phyloP scores from a whole-genome alignment of 2,797 vertebrate genomes.

The Tiaroga cobitis region DNA sequence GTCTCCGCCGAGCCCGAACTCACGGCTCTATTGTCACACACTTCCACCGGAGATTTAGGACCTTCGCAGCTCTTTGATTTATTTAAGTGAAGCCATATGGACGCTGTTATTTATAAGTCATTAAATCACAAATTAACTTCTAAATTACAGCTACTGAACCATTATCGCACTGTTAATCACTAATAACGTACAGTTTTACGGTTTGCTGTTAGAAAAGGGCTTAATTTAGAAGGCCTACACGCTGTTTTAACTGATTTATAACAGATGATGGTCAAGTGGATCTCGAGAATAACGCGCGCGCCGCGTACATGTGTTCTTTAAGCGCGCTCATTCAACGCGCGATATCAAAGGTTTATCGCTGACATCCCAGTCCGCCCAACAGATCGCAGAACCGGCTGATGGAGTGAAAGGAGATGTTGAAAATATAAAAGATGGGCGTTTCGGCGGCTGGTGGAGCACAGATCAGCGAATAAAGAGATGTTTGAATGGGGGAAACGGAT shows the following conservation, averaged over 20 bases:
- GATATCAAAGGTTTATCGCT: constrained; percentile 54
- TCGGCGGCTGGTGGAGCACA: constrained; percentile 77
- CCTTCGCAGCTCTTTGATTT: constrained; percentile 73
- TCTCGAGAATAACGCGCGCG: background rate
- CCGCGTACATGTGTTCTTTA: constrained; percentile 3
- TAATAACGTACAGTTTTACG: constrained; percentile 49
- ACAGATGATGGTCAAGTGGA: constrained; percentile 18
- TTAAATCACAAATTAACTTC: constrained; percentile 72
- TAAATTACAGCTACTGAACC: constrained; percentile 66
- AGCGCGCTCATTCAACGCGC: constrained; percentile 23
- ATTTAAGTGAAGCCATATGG: constrained; percentile 76
- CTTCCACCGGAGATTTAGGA: constrained; percentile 67
- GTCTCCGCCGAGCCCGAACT: constrained; percentile 71
- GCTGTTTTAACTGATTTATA: constrained; percentile 46
- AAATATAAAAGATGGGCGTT: constrained; percentile 76
- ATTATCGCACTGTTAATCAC: constrained; percentile 79
- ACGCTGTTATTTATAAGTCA: constrained; percentile 67
- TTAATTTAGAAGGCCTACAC: background rate
- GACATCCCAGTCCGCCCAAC: constrained; percentile 62
- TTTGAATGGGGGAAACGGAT: constrained; percentile 81
- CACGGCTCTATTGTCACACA: constrained; percentile 70
- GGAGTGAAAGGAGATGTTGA: constrained; percentile 78
- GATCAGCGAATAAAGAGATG: constrained; percentile 81
- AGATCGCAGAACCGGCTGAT: constrained; percentile 70
- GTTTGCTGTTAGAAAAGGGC: constrained; percentile 52